Base-by-base conservation (phyloP, 2,888 invertebrate genomes). In the Homarus gammarus region DNA sequence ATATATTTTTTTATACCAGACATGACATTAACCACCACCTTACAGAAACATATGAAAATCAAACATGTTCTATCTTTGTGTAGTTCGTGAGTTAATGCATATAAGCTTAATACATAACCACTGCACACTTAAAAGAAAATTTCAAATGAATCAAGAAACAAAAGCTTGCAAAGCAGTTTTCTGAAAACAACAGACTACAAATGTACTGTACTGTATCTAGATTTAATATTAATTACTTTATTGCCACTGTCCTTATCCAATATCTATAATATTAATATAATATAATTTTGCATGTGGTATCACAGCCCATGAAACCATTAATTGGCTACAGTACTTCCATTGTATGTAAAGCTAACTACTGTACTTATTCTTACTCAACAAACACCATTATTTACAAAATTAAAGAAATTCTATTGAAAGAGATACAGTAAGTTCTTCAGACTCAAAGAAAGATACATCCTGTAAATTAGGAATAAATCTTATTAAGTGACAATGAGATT, bases 211-310 rank as follows among this genome's bases (percentile, higher is more conserved):
- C 12, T 18, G 22, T 56, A 22, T 22, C 3, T 56, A 44, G 5
- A 64, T 3, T 64, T 27, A 6, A 27, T 64, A 64, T 64, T 27
- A 27, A 64, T 27, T 64, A 56, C 18, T 22, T 56, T 79, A 51
- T 61, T 78, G 56, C 68, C 78, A 36, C 79, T 79, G 12, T 56
- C 68, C 33, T 73, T 81, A 73, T 72, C 51, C 79, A 61, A 61
- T 81, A 73, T 10, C 51, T 86, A 70, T 61, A 56, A 81, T 73
- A 87, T 88, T 38, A 64, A 82, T 77, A 61, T 36, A 88, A 31
- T 27, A 78, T 73, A 84, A 79, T 88, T 88, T 82, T 88, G 87
- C 87, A 88, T 83, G 87, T 87, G 87, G 83, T 88, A 88, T 88
- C 87, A 88, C 87, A 88, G 87, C 87, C 87, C 87, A 87, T 81